Evolutionary conservation across 1,140 invertebrate species (phyloP).

Genomic region (Rhagoletis pomonella): DNA sequence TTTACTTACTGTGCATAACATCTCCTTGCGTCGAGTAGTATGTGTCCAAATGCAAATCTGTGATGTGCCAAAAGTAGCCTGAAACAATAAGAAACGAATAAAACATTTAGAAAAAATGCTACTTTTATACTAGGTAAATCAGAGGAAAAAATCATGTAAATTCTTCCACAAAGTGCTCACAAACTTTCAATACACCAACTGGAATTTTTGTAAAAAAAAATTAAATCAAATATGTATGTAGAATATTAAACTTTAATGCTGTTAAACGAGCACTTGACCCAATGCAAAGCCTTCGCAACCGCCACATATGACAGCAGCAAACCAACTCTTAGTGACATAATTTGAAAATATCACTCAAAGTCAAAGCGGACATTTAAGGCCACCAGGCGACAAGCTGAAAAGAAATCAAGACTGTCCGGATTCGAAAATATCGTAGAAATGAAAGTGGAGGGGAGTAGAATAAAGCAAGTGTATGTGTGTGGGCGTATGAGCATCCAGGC

Average conservation of each 20-base stretch:
- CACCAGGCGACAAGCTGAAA: constrained; percentile 4
- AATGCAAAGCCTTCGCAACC: background rate
- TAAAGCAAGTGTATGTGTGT: background rate
- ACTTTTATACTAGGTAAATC: background rate
- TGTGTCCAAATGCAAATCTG: constrained; percentile 91
- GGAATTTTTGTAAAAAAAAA: background rate
- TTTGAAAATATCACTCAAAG: constrained; percentile 49
- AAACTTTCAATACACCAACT: background rate
- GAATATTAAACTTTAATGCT: constrained; percentile 30
- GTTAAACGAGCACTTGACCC: constrained; percentile 17
- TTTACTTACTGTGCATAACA: constrained; percentile 82
- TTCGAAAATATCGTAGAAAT: background rate
- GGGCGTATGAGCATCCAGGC: background rate
- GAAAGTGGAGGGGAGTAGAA: background rate
- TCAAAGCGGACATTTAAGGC: constrained; percentile 33
- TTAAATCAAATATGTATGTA: background rate
- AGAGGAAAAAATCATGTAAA: background rate
- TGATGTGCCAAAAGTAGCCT: constrained; percentile 96
- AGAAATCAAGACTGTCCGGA: constrained; percentile 19
- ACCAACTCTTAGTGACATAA: constrained; percentile 12
- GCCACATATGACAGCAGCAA: background rate
- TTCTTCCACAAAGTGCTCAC: background rate
- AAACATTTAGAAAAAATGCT: constrained; percentile 51
- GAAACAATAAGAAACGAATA: constrained; percentile 75
- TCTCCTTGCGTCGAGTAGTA: constrained; percentile 85